Evolutionary conservation across 2,888 invertebrate genomes (phyloP).

Genomic region (Chydorus sphaericus): DNA sequence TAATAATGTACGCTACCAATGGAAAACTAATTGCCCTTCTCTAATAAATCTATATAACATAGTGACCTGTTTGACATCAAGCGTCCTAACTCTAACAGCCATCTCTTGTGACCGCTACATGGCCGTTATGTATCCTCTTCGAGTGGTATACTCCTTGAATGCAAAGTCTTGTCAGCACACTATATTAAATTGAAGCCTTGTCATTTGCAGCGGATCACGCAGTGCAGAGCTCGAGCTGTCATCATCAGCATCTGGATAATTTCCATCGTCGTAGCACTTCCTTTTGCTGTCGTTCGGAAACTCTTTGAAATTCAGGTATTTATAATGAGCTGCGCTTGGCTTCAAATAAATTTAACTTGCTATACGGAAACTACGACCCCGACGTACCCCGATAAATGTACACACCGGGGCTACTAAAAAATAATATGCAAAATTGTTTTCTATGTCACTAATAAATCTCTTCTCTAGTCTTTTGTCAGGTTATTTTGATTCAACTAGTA

Average conservation of each 20-base stretch:
- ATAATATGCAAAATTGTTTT: too few relatives aligned
- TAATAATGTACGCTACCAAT: too few relatives aligned
- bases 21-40: too few relatives aligned
- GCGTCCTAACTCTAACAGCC: slow-evolving; percentile 32
- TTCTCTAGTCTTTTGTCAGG: too few relatives aligned
- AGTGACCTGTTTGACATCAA: slow-evolving; percentile 32
- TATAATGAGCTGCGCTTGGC: too few relatives aligned
- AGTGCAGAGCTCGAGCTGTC: slow-evolving; percentile 29
- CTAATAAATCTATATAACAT: too few relatives aligned
- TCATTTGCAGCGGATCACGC: slow-evolving; percentile 30
- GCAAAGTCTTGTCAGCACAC: neutral
- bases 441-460: too few relatives aligned
- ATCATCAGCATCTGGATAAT: slow-evolving; percentile 30
- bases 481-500: too few relatives aligned
- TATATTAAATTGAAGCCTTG: neutral
- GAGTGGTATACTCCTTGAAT: slow-evolving; percentile 21
- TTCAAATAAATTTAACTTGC: too few relatives aligned
- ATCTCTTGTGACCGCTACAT: slow-evolving; percentile 35
- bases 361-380: too few relatives aligned
- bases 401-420: too few relatives aligned
- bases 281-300: slow-evolving; percentile 28
- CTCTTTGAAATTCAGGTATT: slow-evolving; percentile 23
- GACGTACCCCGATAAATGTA: too few relatives aligned
- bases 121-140: slow-evolving; percentile 34
- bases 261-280: slow-evolving; percentile 27